Conservation (phyloP, 1,140 invertebrate species). For the Drosophila parabipectinata region DNA sequence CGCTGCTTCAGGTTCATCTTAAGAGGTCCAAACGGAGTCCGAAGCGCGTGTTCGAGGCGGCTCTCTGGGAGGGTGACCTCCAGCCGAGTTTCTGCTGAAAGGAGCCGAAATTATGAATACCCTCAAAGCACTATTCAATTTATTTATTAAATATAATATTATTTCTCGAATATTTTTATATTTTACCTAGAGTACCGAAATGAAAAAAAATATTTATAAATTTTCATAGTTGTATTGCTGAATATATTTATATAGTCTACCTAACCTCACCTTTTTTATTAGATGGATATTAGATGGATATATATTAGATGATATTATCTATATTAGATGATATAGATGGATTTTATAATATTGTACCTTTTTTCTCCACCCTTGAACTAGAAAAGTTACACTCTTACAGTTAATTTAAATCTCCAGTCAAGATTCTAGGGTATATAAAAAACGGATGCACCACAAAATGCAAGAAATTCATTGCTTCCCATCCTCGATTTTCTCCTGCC, state of each 20-base stretch:
- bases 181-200: too few species aligned
- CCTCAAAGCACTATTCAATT: background rate
- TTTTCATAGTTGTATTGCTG: too few species aligned
- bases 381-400: too few species aligned
- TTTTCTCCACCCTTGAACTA: too few species aligned
- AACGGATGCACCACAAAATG: conserved; percentile 57
- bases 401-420: background rate
- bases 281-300: too few species aligned
- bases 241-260: too few species aligned
- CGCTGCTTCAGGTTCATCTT: conserved; percentile 6
- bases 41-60: conserved; percentile 61
- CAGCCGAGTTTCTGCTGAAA: conserved; percentile 57
- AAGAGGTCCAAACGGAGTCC: conserved; percentile 59
- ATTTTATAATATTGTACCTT: too few species aligned
- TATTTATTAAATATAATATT: background rate
- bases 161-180: too few species aligned
- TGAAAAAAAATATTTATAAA: too few species aligned
- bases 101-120: conserved; percentile 11
- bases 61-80: conserved; percentile 69
- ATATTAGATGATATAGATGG: too few species aligned
- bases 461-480: conserved; percentile 44
- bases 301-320: too few species aligned
- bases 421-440: conserved; percentile 7
- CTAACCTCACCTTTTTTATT: too few species aligned
- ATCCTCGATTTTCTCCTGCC: conserved; percentile 2